These are phyloP conservation scores for Drosophila neocordata DNA, from an alignment of 1,140 invertebrate species.

Conservation along the genomic window DNA sequence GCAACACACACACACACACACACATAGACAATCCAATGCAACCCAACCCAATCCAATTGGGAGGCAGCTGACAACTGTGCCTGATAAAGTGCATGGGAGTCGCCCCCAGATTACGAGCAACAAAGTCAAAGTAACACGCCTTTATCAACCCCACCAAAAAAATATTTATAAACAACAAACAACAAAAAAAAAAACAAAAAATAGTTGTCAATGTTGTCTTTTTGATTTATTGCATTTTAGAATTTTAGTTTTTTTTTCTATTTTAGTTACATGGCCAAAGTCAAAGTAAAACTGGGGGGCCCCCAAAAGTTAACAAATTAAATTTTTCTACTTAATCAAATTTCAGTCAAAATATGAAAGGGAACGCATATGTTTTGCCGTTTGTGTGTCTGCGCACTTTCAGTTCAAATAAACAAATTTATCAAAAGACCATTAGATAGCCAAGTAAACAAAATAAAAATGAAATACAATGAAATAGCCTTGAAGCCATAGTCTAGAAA, in stretches of 20 bases:
- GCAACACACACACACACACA: slow-evolving; percentile 44
- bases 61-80: slow-evolving; percentile 58
- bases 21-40: background rate
- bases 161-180: slow-evolving; percentile 12
- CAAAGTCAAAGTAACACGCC: slow-evolving; percentile 27
- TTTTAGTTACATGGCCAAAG: slow-evolving; percentile 26
- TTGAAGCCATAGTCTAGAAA: slow-evolving; percentile 48
- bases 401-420: slow-evolving; percentile 73
- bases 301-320: slow-evolving; percentile 70
- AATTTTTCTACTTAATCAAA: slow-evolving; percentile 78
- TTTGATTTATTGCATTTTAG: slow-evolving; percentile 67
- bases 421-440: slow-evolving; percentile 70
- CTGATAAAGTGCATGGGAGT: slow-evolving; percentile 69
- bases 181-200: slow-evolving; percentile 38
- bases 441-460: slow-evolving; percentile 24
- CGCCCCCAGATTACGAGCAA: slow-evolving; percentile 48
- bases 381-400: slow-evolving; percentile 38
- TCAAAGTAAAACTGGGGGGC: slow-evolving; percentile 30
- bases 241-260: slow-evolving; percentile 37
- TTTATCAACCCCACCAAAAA: slow-evolving; percentile 51
- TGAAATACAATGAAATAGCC: slow-evolving; percentile 40
- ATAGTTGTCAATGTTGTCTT: slow-evolving; percentile 53
- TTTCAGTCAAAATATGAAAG: slow-evolving; percentile 72
- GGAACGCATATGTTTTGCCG: slow-evolving; percentile 36
- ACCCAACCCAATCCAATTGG: slow-evolving; percentile 3